Percentiles rank a stretch among this genome's conserved stretches.
These are phyloP conservation scores for Drosophila paranaensis DNA, from an alignment of 2,888 invertebrate genomes.

Conservation along the genomic window DNA sequence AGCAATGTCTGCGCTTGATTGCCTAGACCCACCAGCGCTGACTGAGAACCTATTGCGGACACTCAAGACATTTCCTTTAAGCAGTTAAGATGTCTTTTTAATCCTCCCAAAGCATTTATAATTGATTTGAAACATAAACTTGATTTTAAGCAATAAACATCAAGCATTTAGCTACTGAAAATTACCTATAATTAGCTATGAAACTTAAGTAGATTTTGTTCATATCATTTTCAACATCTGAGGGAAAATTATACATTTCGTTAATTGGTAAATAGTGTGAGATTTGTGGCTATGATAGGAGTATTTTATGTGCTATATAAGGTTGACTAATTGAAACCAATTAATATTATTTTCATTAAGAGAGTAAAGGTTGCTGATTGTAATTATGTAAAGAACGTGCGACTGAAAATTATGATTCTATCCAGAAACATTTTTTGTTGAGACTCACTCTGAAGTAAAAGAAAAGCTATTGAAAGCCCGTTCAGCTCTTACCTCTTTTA, in stretches of 20 bases:
- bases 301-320: background rate
- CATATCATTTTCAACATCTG: background rate
- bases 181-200: slow-evolving; percentile 42
- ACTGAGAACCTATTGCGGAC: background rate
- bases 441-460: background rate
- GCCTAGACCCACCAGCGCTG: slow-evolving; percentile 13
- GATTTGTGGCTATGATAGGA: background rate
- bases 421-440: background rate
- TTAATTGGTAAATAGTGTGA: background rate
- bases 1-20: slow-evolving; percentile 55
- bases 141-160: slow-evolving; percentile 13
- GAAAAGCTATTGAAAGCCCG: too few species aligned
- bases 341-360: background rate
- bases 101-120: slow-evolving; percentile 7
- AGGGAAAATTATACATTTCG: background rate
- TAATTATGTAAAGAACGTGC: background rate
- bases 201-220: slow-evolving; percentile 24
- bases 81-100: slow-evolving; percentile 12
- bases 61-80: background rate
- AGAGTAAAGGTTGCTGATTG: background rate
- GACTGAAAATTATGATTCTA: too few species aligned
- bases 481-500: too few species aligned
- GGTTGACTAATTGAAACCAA: background rate
- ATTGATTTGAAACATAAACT: slow-evolving; percentile 11
- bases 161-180: slow-evolving; percentile 31